Conservation (phyloP, 2,888 invertebrate genomes). For the Spodoptera picta region DNA sequence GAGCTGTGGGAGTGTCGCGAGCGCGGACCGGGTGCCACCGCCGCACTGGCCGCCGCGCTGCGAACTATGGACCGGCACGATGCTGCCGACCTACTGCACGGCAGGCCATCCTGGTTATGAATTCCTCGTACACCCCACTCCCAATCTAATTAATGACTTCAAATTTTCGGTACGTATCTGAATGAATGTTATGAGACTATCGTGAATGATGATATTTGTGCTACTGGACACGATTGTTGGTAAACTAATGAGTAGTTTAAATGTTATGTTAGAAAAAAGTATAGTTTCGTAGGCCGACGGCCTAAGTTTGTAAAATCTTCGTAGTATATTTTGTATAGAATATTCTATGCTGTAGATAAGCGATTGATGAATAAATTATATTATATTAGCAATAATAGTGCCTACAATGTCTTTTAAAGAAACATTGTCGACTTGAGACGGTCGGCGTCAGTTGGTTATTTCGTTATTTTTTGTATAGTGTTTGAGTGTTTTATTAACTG, state of each 20-base stretch:
- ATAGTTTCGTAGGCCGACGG: slow-evolving; percentile 78
- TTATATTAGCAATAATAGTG: slow-evolving; percentile 88
- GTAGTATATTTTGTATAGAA: slow-evolving; percentile 87
- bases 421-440: slow-evolving; percentile 67
- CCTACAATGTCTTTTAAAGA: slow-evolving; percentile 87
- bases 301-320: slow-evolving; percentile 82
- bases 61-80: slow-evolving; percentile 84
- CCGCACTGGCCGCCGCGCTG: slow-evolving; percentile 90
- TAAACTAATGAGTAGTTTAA: slow-evolving; percentile 78
- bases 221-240: slow-evolving; percentile 73
- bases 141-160: slow-evolving; percentile 55
- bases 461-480: slow-evolving; percentile 81
- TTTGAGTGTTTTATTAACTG: slow-evolving; percentile 80
- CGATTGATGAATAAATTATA: slow-evolving; percentile 80
- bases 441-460: slow-evolving; percentile 78
- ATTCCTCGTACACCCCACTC: slow-evolving; percentile 57
- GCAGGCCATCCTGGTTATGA: slow-evolving; percentile 86
- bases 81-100: slow-evolving; percentile 82
- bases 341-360: slow-evolving; percentile 86
- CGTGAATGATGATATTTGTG: slow-evolving; percentile 54
- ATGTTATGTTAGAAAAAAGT: slow-evolving; percentile 82
- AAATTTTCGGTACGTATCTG: slow-evolving; percentile 35
- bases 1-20: slow-evolving; percentile 98
- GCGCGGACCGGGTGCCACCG: slow-evolving; percentile 93
- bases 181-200: slow-evolving; percentile 55